These are phyloP conservation scores for Epinephelus fuscoguttatus DNA, from an alignment of 2,113 vertebrate species.

Conservation along the genomic window DNA sequence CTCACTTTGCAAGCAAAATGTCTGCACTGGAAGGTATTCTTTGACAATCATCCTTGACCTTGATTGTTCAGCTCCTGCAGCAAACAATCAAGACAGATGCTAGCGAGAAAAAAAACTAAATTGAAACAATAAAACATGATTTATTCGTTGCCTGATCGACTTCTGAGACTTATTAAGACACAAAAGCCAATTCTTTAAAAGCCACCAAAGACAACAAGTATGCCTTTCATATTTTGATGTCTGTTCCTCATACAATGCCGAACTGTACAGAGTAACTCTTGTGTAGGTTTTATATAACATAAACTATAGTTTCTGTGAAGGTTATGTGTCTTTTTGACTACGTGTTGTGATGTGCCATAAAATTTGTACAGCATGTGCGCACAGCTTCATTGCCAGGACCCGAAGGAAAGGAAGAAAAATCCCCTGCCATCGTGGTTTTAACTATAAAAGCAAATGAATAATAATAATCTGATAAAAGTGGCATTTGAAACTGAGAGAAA, in stretches of 20 bases:
- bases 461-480: not conserved
- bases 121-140: slow-evolving; percentile 17
- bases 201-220: not conserved
- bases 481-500: slow-evolving; percentile 2
- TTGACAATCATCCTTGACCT: slow-evolving; percentile 2
- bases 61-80: slow-evolving; percentile 11
- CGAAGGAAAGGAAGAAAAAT: not conserved
- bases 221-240: slow-evolving; percentile 11
- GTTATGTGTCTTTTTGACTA: not conserved
- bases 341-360: not conserved
- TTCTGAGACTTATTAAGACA: slow-evolving; percentile 48
- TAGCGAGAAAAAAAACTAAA: not conserved
- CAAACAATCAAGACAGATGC: not conserved
- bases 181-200: slow-evolving; percentile 30
- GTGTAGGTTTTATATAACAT: not conserved
- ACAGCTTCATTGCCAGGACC: not conserved
- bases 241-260: slow-evolving; percentile 6
- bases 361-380: not conserved
- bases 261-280: slow-evolving; percentile 7
- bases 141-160: slow-evolving; percentile 11
- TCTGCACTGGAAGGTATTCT: not conserved
- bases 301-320: not conserved
- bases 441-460: not conserved
- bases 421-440: not conserved
- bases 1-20: slow-evolving; percentile 21